phyloP scores from a whole-genome alignment of 2,797 vertebrate species.

The Vipera ursinii region DNA sequence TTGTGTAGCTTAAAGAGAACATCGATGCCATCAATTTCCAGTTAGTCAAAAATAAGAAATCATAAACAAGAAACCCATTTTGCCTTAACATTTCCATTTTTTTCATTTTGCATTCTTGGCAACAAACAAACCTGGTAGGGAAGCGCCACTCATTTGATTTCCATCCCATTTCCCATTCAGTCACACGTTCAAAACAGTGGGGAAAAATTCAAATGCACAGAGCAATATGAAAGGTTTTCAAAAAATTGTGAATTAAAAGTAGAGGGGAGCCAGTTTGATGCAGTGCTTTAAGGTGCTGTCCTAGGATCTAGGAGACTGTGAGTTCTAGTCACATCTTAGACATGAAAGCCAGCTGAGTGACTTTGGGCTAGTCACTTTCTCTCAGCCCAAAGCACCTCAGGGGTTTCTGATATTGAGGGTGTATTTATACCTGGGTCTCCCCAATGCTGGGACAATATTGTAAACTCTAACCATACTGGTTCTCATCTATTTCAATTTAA shows the following conservation, averaged over 20 bases:
- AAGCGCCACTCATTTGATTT: background rate
- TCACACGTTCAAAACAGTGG: background rate
- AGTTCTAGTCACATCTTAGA: background rate
- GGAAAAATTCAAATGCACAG: background rate
- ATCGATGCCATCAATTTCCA: background rate
- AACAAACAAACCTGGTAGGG: background rate
- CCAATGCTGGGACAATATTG: background rate
- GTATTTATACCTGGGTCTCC: background rate
- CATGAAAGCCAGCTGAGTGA: background rate
- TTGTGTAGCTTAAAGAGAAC: background rate
- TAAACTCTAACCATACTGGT: background rate
- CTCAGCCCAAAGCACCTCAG: background rate
- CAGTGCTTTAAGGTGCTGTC: background rate
- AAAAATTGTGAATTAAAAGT: background rate
- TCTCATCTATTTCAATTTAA: background rate
- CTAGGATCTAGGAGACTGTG: background rate
- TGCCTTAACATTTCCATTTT: background rate
- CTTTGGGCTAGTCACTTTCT: background rate
- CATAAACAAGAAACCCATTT: background rate
- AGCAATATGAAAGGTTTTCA: background rate
- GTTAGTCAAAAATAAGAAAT: background rate
- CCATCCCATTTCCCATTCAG: background rate
- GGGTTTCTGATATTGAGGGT: background rate
- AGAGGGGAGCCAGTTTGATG: background rate
- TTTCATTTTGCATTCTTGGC: background rate